phyloP scores from a whole-genome alignment of 2,797 vertebrate genomes.

The Myoxocephalus aenaeus region DNA sequence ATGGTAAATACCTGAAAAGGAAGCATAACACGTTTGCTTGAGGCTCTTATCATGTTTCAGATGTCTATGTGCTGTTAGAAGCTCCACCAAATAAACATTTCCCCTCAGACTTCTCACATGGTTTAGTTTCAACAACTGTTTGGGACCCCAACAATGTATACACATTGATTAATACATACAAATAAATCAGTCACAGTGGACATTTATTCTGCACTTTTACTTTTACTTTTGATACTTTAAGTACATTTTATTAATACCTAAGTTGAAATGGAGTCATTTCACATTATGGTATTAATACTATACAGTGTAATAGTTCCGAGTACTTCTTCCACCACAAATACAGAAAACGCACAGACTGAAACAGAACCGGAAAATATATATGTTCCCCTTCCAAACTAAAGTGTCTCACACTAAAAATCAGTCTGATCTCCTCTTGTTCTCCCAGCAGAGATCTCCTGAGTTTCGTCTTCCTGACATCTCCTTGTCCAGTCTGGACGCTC shows the following conservation, averaged over 20 bases:
- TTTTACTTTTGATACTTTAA: background rate
- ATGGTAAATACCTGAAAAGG: background rate
- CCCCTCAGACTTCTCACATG: background rate
- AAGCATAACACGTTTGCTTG: background rate
- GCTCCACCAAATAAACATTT: background rate
- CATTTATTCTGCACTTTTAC: background rate
- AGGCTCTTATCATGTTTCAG: background rate
- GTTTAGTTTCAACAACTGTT: background rate
- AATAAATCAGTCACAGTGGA: background rate
- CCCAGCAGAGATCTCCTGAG: conserved; percentile 45
- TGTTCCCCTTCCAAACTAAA: too few relatives aligned
- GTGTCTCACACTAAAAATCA: background rate
- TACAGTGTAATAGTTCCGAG: too few relatives aligned
- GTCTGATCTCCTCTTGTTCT: background rate
- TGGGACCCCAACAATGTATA: background rate
- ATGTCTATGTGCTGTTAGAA: background rate
- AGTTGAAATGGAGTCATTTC: too few relatives aligned
- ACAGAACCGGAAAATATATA: background rate
- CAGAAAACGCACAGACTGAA: background rate
- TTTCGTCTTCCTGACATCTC: conserved; percentile 64
- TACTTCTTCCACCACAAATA: too few relatives aligned
- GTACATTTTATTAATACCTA: background rate
- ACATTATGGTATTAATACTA: too few relatives aligned
- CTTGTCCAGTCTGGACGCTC: conserved; percentile 54
- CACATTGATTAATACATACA: background rate